Base-by-base conservation (phyloP, 1,140 invertebrate genomes). In the Caenorhabditis tropicalis region DNA sequence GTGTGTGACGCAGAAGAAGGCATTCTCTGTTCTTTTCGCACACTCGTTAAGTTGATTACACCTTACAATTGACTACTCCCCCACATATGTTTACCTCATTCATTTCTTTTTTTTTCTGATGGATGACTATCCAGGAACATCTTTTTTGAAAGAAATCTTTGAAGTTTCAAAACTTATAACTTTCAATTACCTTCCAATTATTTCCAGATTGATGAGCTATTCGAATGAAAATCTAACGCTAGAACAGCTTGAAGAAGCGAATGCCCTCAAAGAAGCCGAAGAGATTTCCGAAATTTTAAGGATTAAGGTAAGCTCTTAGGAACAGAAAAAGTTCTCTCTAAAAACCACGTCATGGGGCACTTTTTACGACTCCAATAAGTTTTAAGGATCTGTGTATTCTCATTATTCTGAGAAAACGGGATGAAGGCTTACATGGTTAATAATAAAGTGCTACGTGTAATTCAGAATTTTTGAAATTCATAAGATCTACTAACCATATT, bases 31-130 rank as follows among this genome's bases (percentile, higher is more conserved):
- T 39, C n/a, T 74, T 74, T 74, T 74, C 36, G n/a, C 65, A 74
- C 65, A 74, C 36, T 74, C 65, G 65, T 74, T 74, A 74, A 74
- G 36, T 74, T 74, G 65, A 74, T 74, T 74, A 74, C 33, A 36
- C 58, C n/a, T n/a, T 4, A 43, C 36, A 21, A 74, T 24, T 27
- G 24, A 4, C 7, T 29, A 36, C 65, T n/a, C 65, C n/a, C 65
- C 33, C 36, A 74, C 65, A 33, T 74, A 33, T 43, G 12, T 43
- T 43, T 5, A 6, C 39, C 12, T n/a, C 51, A 6, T 51, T 27
- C 53, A 10, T 27, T 56, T 19, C 21, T 27, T 24, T 24, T 56
- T 27, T 56, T 56, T 27, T 56, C n/a, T 29, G 39, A 6, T 43
- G 5, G 39, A n/a, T n/a, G n/a, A n/a, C n/a, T n/a, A n/a, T n/a